phyloP scores from a whole-genome alignment of 1,140 invertebrate species.

The Bradynema listronoti region DNA sequence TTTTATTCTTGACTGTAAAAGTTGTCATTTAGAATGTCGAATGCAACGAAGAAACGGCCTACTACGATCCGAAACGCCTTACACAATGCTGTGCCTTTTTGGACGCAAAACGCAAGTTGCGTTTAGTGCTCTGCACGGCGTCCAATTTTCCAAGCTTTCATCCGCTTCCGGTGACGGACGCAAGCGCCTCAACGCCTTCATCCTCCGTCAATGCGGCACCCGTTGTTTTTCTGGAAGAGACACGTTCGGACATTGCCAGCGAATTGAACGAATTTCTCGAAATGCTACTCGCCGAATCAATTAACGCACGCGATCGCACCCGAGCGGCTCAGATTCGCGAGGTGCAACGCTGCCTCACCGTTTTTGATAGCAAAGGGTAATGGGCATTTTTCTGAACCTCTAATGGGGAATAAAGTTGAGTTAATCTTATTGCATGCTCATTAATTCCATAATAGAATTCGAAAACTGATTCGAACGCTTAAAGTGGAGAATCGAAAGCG shows the following conservation, averaged over 20 bases:
- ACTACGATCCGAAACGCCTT: conserved; percentile 66
- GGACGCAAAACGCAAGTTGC: conserved; percentile 83
- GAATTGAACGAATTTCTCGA: conserved; percentile 54
- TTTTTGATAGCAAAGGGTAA: conserved; percentile 69
- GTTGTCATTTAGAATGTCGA: too few relatives aligned
- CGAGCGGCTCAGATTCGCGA: conserved; percentile 78
- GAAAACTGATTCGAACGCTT: conserved; percentile 71
- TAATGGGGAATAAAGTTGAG: not conserved
- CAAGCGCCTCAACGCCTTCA: conserved; percentile 8
- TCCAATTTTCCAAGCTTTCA: too few relatives aligned
- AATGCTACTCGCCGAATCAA: conserved; percentile 76
- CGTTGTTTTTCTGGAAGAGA: conserved; percentile 13
- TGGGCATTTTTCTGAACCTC: not conserved
- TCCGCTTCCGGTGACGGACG: too few relatives aligned
- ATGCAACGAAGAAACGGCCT: conserved; percentile 59
- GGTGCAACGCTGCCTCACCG: conserved; percentile 72
- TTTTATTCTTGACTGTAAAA: too few relatives aligned
- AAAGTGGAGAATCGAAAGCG: conserved; percentile 73
- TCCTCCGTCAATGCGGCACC: too few relatives aligned
- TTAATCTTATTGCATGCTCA: not conserved
- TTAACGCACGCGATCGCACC: conserved; percentile 74
- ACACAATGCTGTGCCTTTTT: conserved; percentile 67
- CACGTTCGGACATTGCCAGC: conserved; percentile 24
- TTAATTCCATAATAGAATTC: conserved; percentile 62
- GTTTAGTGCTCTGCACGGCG: too few relatives aligned